Evolutionary conservation across 2,797 vertebrate species (phyloP), one percentile per base, ranked within the genome.

Genomic region (Manis pentadactyla): DNA sequence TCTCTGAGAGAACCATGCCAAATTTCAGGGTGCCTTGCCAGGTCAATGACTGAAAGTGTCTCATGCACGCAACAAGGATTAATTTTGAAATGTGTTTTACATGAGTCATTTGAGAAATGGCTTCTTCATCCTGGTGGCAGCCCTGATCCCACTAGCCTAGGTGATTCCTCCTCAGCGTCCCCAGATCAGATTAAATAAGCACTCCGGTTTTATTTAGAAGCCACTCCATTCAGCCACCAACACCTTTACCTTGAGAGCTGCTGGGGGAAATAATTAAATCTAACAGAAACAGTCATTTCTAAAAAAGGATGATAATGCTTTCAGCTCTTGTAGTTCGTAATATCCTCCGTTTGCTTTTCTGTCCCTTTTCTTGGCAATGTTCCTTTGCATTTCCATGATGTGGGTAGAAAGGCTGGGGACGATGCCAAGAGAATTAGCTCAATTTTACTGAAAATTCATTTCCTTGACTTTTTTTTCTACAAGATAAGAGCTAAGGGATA

Each of bases 371-470:
- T 88, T 77, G 83, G 51, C 87, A 84, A 83, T 10, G 42, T 11
- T 46, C 4, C 46, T 63, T 11, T 81, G 87, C n/a, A 78, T 95
- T 92, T 93, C 46, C 57, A 51, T 49, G 12, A 68, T n/a, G 49
- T 39, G 59, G 29, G 23, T 66, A 90, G 66, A 75, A 92, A 94
- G 53, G 23, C 69, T 59, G 37, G 34, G 46, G 42, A 59, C 21
- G n/a, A 31, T 77, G 88, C 81, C 88, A 83, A 87, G 51, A 94
- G 31, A 91, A 73, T 19, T 21, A 64, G 42, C 73, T 93, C 57
- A 82, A 18, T 90, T 94, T 82, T 87, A 90, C 82, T 93, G 91
- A 92, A 90, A 93, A 85, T 90, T 82, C 25, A 25, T 81, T 96
- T 92, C 87, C 68, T 85, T 78, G 12, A 89, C 88, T 88, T 74